Conservation (phyloP, 1,140 invertebrate genomes). For the Polypedilum pembai region DNA sequence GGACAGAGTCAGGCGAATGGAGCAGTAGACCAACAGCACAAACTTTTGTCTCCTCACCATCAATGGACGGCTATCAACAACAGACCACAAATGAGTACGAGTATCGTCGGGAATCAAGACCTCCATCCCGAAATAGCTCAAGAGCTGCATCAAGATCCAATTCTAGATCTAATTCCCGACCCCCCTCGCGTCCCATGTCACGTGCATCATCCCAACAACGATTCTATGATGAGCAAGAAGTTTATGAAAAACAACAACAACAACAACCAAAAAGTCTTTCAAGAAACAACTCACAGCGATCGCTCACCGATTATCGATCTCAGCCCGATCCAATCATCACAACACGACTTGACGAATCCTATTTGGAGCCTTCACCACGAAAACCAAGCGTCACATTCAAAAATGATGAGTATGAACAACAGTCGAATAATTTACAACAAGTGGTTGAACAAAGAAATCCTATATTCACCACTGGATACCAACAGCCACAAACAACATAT, state of each 20-base stretch:
- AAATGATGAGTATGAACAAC: neutral
- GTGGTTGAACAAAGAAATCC: neutral
- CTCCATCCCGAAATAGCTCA: neutral
- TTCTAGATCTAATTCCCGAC: slow-evolving; percentile 33
- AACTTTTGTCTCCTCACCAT: neutral
- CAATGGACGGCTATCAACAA: neutral
- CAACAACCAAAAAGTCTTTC: neutral
- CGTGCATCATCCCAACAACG: slow-evolving; percentile 30
- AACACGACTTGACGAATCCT: neutral
- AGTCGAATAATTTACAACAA: slow-evolving; percentile 13
- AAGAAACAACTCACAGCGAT: slow-evolving; percentile 14
- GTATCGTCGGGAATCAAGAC: slow-evolving; percentile 20
- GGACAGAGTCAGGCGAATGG: neutral
- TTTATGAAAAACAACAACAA: neutral
- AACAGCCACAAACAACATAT: slow-evolving; percentile 30
- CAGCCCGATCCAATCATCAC: neutral
- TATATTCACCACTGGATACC: neutral
- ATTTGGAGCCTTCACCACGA: neutral
- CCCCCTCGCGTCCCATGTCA: slow-evolving; percentile 32
- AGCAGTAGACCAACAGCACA: neutral
- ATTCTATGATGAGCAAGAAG: neutral
- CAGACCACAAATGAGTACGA: slow-evolving; percentile 5
- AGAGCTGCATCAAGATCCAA: slow-evolving; percentile 35
- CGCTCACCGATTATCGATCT: neutral
- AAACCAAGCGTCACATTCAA: neutral